Evolutionary conservation across 2,888 invertebrate species (phyloP), one percentile per base, ranked within the genome.

Genomic region (Zelleria hepariella): DNA sequence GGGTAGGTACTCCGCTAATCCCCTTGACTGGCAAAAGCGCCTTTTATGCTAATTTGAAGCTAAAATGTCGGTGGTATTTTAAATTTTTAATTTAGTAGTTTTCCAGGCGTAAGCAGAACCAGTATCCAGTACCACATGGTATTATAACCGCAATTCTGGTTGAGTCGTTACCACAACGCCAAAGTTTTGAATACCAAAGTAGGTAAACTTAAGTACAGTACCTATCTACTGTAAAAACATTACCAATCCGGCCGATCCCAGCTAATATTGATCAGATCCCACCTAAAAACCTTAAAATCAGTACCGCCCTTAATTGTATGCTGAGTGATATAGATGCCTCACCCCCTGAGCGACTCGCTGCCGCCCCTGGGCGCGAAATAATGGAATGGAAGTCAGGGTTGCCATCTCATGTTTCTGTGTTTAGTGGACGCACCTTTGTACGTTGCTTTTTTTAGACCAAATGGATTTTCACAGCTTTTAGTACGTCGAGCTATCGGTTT

Each of bases 331-430:
- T 74, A 74, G 74, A 74, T 67, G 8, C 23, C 26, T 21, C 25
- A 21, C 32, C 27, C 42, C 20, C 24, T 23, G 4, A 7, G 26
- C 15, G 7, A 68, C 70, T 20, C 26, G 55, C 18, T n/a, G 15
- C 7, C 15, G 5, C 68, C 70, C 67, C 68, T 66, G 73, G 71
- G 64, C 63, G 69, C 69, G 70, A 80, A 84, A n/a, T n/a, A n/a
- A 84, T 80, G 82, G 77, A 80, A 81, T 80, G 77, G 78, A 65
- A 61, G 24, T 49, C 68, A 82, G 77, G 82, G 82, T 60, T 80
- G 78, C 42, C 67, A 27, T 55, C 58, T 60, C 58, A 15, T 27
- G 58, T 58, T 60, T 58, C 58, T 48, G 55, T 53, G 49, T 49
- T 49, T 49, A 53, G 26, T 55, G 18, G 10, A 21, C 55, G 21